Conservation (phyloP, 2,888 invertebrate genomes). For the Halocaridina rubra region DNA sequence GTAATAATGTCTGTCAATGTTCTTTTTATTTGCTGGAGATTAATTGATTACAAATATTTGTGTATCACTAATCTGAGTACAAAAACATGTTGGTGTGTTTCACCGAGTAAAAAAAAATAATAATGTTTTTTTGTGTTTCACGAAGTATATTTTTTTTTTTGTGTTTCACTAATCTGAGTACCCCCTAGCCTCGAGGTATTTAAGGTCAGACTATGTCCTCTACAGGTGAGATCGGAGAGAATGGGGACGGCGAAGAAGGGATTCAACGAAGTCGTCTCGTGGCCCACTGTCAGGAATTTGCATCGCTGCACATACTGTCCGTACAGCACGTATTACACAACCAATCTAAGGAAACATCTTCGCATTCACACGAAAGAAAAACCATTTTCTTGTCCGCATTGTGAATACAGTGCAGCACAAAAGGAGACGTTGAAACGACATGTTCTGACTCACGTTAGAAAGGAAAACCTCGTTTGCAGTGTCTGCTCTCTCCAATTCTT, state of each 20-base stretch:
- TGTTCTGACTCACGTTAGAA: constrained; percentile 40
- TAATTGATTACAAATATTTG: too few species aligned
- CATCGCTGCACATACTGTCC: constrained; percentile 46
- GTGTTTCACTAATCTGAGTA: too few species aligned
- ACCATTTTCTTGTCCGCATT: constrained; percentile 40
- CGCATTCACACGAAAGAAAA: constrained; percentile 44
- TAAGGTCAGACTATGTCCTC: too few species aligned
- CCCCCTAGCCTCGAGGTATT: too few species aligned
- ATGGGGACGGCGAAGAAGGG: constrained; percentile 37
- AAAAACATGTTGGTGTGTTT: too few species aligned
- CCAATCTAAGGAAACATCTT: constrained; percentile 49
- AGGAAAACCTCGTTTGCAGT: constrained; percentile 38
- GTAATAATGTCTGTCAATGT: too few species aligned
- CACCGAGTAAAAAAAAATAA: too few species aligned
- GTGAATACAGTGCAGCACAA: constrained; percentile 46
- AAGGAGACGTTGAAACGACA: constrained; percentile 51
- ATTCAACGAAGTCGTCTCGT: constrained; percentile 18
- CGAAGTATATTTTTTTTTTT: too few species aligned
- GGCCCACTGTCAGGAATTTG: constrained; percentile 44
- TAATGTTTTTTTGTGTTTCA: too few species aligned
- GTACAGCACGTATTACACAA: constrained; percentile 45
- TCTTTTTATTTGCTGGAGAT: too few species aligned
- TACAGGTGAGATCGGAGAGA: constrained; percentile 46
- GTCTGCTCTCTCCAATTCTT: constrained; percentile 39
- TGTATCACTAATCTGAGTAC: too few species aligned